These are phyloP conservation scores for Drosophila pectinifera DNA, from an alignment of 1,140 invertebrate genomes.

Conservation along the genomic window DNA sequence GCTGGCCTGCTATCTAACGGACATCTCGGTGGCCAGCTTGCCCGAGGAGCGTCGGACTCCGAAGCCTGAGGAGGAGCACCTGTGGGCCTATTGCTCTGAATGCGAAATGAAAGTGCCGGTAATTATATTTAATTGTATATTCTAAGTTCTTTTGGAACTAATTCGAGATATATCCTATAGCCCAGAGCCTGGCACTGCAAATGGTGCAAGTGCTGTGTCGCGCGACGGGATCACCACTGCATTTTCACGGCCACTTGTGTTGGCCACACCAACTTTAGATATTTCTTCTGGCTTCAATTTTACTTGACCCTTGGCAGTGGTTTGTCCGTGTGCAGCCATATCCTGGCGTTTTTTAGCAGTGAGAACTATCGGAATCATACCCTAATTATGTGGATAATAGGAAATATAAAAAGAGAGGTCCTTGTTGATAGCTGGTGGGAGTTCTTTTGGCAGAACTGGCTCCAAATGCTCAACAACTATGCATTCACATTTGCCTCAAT, in stretches of 20 bases:
- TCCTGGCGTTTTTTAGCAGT: conserved; percentile 86
- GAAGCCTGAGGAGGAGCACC: conserved; percentile 15
- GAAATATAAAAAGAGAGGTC: no score
- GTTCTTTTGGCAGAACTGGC: conserved; percentile 3
- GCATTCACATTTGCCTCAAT: neutral
- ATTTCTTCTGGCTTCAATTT: conserved; percentile 92
- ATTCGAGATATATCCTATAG: neutral
- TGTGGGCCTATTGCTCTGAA: conserved; percentile 90
- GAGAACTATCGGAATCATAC: neutral
- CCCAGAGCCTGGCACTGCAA: conserved; percentile 96
- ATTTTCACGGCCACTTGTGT: conserved; percentile 95
- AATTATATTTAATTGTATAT: neutral
- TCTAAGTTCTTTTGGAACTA: no score
- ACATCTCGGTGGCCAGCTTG: conserved; percentile 31
- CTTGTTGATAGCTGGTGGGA: no score
- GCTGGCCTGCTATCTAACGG: conserved; percentile 27
- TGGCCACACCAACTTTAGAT: conserved; percentile 95
- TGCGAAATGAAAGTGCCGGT: conserved; percentile 91
- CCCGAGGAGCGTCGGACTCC: conserved; percentile 19
- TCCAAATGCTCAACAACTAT: conserved; percentile 1
- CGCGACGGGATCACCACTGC: conserved; percentile 98
- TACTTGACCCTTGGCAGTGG: conserved; percentile 90
- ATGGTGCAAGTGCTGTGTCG: conserved; percentile 92
- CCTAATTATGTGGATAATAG: no score
- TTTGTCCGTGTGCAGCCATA: conserved; percentile 87